These are phyloP conservation scores for Leucophenga varia DNA, from an alignment of 1,140 invertebrate species.

Conservation along the genomic window DNA sequence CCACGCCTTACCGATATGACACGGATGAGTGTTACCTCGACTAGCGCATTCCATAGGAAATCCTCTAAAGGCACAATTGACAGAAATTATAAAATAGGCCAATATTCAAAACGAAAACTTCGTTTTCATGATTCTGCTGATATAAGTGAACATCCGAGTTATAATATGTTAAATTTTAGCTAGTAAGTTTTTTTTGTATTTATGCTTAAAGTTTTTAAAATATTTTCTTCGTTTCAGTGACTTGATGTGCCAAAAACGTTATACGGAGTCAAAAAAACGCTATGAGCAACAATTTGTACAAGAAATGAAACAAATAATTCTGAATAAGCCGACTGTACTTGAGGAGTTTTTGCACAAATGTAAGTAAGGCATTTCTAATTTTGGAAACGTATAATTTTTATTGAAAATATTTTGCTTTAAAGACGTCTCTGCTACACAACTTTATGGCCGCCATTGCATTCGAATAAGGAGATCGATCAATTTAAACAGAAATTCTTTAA, in stretches of 20 bases:
- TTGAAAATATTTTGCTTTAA: no score
- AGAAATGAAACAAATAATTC: slow-evolving; percentile 17
- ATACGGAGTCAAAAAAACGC: slow-evolving; percentile 3
- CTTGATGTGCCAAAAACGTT: slow-evolving; percentile 14
- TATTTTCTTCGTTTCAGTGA: no score
- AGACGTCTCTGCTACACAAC: slow-evolving; percentile 24
- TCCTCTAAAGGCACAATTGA: no score
- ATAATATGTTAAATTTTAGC: slow-evolving; percentile 11
- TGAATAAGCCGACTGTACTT: background rate
- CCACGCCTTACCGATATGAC: no score
- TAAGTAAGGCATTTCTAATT: no score
- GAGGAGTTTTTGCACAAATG: slow-evolving; percentile 21
- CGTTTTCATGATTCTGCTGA: slow-evolving; percentile 13
- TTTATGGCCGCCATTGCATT: slow-evolving; percentile 31
- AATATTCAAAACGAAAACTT: no score
- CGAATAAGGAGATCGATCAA: slow-evolving; percentile 17
- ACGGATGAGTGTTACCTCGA: no score
- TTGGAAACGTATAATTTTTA: no score
- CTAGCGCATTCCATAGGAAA: no score
- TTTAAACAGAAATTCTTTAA: slow-evolving; percentile 27
- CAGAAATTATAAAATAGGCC: no score
- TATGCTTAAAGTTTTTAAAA: fast-evolving
- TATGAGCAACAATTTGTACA: slow-evolving; percentile 14
- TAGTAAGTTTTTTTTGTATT: slow-evolving; percentile 23
- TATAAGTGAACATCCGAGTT: slow-evolving; percentile 27